Conservation (phyloP, 2,888 invertebrate species). For the Cheilosia variabilis region DNA sequence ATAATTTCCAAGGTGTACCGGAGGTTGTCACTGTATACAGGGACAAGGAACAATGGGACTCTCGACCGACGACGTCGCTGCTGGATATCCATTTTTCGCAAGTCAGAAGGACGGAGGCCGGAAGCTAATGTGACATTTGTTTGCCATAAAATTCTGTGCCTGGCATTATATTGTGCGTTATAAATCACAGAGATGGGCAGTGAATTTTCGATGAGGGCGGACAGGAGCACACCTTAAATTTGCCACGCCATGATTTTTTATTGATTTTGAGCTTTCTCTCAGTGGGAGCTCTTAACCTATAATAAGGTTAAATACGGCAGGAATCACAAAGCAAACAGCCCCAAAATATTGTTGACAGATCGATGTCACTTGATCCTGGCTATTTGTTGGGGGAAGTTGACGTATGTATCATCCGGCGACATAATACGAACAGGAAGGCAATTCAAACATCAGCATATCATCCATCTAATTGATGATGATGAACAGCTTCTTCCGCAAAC, state of each 20-base stretch:
- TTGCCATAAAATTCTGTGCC: conserved; percentile 28
- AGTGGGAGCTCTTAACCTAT: background rate
- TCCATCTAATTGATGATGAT: conserved; percentile 53
- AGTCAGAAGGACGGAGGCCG: conserved; percentile 15
- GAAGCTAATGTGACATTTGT: conserved; percentile 42
- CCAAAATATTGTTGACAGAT: conserved; percentile 45
- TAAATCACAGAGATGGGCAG: conserved; percentile 37
- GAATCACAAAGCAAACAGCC: conserved; percentile 18
- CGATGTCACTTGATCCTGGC: conserved; percentile 37
- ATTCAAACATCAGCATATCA: conserved; percentile 44
- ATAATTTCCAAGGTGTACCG: conserved; percentile 64
- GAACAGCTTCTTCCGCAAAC: conserved; percentile 60
- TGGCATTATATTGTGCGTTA: conserved; percentile 27
- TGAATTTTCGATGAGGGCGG: conserved; percentile 17
- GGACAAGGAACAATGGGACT: conserved; percentile 18
- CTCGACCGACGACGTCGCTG: background rate
- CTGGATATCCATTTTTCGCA: conserved; percentile 44
- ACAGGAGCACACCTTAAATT: conserved; percentile 50
- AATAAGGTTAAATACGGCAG: conserved; percentile 1
- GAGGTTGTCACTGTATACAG: conserved; percentile 6
- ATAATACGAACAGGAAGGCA: conserved; percentile 24
- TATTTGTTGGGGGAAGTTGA: conserved; percentile 5
- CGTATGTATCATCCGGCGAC: conserved; percentile 26
- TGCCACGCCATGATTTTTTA: conserved; percentile 34
- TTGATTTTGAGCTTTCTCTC: conserved; percentile 24